Evolutionary conservation across 1,140 invertebrate species (phyloP).

Genomic region (Ctenoplectra terminalis): DNA sequence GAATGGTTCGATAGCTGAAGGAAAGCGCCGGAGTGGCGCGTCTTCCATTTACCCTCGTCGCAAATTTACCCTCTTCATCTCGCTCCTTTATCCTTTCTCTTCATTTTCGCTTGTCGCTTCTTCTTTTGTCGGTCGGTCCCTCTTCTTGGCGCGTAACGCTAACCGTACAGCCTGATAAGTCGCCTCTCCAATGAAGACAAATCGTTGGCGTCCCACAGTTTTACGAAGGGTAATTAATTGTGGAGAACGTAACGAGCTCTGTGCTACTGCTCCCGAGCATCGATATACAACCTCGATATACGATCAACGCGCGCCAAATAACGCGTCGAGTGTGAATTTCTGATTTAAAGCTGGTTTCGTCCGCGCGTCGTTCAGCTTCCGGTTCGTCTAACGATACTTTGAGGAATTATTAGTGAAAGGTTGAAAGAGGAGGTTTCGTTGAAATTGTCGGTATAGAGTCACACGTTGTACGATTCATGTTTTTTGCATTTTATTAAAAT

Average conservation of each 20-base stretch:
- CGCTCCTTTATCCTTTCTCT: not conserved
- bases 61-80: constrained; percentile 15
- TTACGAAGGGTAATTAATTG: constrained; percentile 75
- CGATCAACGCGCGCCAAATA: not conserved
- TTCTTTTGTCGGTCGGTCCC: constrained; percentile 4
- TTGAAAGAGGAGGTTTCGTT: too few species aligned
- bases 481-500: too few species aligned
- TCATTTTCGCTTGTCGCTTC: constrained; percentile 20
- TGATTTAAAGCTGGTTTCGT: not conserved
- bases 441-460: too few species aligned
- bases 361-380: too few species aligned
- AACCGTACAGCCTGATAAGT: constrained; percentile 73
- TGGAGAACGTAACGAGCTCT: constrained; percentile 51
- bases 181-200: constrained; percentile 77
- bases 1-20: constrained; percentile 66
- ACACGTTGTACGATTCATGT: too few species aligned
- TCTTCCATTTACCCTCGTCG: constrained; percentile 7
- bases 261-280: not conserved
- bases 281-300: not conserved
- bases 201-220: constrained; percentile 71
- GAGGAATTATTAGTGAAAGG: too few species aligned
- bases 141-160: constrained; percentile 23
- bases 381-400: too few species aligned
- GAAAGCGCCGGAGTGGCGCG: constrained; percentile 14
- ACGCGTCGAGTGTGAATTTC: not conserved